Percentiles rank a stretch among this genome's conserved stretches.
Conservation (phyloP, 2,113 vertebrate species). For the Parus major region DNA sequence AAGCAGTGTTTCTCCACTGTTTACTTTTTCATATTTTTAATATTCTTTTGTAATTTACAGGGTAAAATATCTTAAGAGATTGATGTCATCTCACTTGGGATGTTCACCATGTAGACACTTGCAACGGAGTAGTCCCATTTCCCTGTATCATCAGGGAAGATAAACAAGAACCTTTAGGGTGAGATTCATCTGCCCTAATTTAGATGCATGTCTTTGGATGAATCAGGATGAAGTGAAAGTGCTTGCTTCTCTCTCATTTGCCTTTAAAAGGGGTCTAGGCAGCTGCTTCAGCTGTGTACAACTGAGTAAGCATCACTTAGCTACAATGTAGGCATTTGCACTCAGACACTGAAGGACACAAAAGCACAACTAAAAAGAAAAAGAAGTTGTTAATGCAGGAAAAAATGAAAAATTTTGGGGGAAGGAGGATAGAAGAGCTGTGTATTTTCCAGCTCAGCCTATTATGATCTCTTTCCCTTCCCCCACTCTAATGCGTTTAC, state of each 20-base stretch:
- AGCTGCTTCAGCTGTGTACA: not conserved
- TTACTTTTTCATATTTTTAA: not conserved
- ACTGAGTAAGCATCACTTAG: not conserved
- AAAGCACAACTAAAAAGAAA: not conserved
- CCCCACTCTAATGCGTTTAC: not conserved
- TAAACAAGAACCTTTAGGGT: not conserved
- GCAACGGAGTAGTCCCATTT: not conserved
- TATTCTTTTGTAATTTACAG: not conserved
- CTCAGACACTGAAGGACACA: not conserved
- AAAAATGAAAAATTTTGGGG: not conserved
- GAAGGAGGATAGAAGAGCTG: not conserved
- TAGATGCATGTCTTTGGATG: not conserved
- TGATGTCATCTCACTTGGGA: not conserved
- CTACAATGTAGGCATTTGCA: not conserved
- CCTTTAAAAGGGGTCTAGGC: not conserved
- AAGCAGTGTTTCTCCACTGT: not conserved
- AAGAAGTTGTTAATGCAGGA: not conserved
- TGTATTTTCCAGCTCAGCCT: not conserved
- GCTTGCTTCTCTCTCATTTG: not conserved
- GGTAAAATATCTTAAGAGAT: not conserved
- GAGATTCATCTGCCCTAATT: not conserved
- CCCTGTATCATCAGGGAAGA: not conserved
- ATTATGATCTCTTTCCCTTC: not conserved
- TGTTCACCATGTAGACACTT: not conserved
- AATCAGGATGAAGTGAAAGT: not conserved